Percentiles rank a stretch among this genome's conserved stretches.
phyloP scores from a whole-genome alignment of 1,140 invertebrate species.

The Caenorhabditis briggsae region DNA sequence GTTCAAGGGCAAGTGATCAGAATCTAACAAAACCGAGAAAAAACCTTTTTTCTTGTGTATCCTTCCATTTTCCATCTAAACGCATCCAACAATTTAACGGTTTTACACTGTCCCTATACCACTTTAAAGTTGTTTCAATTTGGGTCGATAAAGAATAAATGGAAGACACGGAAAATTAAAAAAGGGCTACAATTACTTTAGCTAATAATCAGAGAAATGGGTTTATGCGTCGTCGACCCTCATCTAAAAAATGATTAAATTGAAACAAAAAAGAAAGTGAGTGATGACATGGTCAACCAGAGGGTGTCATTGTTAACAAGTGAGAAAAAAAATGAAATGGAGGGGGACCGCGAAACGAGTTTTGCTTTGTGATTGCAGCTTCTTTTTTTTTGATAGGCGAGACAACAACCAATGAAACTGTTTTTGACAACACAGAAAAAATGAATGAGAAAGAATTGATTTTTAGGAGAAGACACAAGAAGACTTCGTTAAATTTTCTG shows the following conservation, averaged over 20 bases:
- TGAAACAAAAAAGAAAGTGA: slow-evolving; percentile 12
- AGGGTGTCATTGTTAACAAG: slow-evolving; percentile 33
- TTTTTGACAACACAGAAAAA: neutral
- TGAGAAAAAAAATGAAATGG: neutral
- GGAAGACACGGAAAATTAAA: neutral
- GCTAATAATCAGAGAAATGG: neutral
- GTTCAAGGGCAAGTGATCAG: neutral
- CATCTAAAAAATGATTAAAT: neutral
- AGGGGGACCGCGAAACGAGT: neutral
- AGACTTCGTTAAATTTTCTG: neutral
- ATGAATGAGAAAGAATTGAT: neutral
- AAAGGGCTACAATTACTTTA: neutral
- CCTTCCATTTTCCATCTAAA: neutral
- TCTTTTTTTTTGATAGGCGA: neutral
- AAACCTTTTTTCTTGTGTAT: no score
- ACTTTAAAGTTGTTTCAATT: neutral
- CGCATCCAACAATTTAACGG: neutral
- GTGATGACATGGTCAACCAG: slow-evolving; percentile 25
- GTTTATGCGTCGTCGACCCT: neutral
- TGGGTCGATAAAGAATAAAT: neutral
- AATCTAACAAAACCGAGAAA: neutral
- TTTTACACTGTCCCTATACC: neutral
- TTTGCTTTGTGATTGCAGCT: slow-evolving; percentile 11
- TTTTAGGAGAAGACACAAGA: neutral
- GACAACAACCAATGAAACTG: no score